phyloP scores from a whole-genome alignment of 30 jellyfish, hydroid and myxozoan genomes.

The Clytia hemisphaerica region DNA sequence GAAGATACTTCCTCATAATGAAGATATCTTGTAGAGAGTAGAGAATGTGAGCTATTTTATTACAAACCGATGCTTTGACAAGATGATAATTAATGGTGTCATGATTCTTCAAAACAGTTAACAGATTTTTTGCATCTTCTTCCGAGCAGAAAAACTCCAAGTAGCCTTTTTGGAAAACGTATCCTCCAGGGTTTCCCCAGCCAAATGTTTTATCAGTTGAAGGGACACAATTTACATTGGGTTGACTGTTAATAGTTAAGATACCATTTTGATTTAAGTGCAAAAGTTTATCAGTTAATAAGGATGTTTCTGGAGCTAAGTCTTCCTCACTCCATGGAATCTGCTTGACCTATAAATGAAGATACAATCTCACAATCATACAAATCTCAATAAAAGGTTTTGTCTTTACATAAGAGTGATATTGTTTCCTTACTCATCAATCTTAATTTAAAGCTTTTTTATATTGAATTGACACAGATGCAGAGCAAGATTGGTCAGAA shows the following conservation, averaged over 20 bases:
- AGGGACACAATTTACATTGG: slow-evolving; percentile 64
- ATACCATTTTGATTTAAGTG: slow-evolving; percentile 55
- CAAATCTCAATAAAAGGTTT: too few species aligned
- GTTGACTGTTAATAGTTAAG: slow-evolving; percentile 86
- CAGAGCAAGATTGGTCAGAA: too few species aligned
- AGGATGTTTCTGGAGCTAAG: slow-evolving; percentile 64
- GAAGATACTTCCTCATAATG: too few species aligned
- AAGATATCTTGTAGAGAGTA: too few species aligned
- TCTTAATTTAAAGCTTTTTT: too few species aligned
- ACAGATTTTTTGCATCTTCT: slow-evolving; percentile 56
- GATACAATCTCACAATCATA: too few species aligned
- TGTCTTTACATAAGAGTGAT: too few species aligned
- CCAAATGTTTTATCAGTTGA: slow-evolving; percentile 71
- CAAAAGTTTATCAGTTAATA: slow-evolving; percentile 51
- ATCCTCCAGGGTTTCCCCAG: slow-evolving; percentile 97
- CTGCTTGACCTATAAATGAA: slow-evolving; percentile 40
- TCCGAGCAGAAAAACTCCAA: slow-evolving; percentile 62
- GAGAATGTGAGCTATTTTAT: too few species aligned
- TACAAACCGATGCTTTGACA: too few species aligned
- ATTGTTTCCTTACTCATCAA: too few species aligned
- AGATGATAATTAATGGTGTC: slow-evolving; percentile 65
- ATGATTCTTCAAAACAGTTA: slow-evolving; percentile 31
- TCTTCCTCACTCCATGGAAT: slow-evolving; percentile 89
- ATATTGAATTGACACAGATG: too few species aligned
- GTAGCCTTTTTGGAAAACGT: slow-evolving; percentile 81